Evolutionary conservation across 2,888 invertebrate genomes (phyloP).

Genomic region (Helicoverpa assulta): DNA sequence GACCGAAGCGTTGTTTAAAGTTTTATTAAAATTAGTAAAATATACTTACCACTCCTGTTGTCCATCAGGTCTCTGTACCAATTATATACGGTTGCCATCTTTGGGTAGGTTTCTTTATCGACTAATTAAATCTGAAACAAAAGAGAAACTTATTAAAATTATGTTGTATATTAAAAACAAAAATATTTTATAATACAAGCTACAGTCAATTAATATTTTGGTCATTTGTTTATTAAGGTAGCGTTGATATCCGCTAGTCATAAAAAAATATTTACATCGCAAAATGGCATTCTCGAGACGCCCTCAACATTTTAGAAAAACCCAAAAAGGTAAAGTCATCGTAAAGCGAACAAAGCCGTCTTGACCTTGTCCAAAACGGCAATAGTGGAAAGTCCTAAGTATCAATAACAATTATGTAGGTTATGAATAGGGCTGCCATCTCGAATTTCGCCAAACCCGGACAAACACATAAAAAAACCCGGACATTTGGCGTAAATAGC

Average conservation of each 20-base stretch:
- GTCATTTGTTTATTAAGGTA: not conserved
- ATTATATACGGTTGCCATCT: conserved; percentile 91
- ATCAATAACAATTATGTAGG: conserved; percentile 2
- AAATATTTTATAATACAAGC: no score
- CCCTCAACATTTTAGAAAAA: not conserved
- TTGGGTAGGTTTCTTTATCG: conserved; percentile 80
- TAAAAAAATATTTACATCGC: not conserved
- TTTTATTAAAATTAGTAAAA: not conserved
- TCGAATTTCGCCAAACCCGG: no score
- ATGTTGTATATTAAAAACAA: not conserved
- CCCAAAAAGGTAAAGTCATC: not conserved
- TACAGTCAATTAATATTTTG: no score
- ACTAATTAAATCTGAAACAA: conserved; percentile 87
- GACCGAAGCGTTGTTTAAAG: not conserved
- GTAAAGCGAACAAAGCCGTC: not conserved
- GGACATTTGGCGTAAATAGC: no score
- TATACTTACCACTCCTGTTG: conserved; percentile 92
- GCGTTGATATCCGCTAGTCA: not conserved
- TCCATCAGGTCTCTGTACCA: conserved; percentile 94
- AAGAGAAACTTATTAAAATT: conserved; percentile 40
- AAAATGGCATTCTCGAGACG: not conserved
- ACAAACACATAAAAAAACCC: no score
- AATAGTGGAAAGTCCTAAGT: conserved; percentile 15
- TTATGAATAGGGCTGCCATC: no score
- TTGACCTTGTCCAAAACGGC: conserved; percentile 3